Base-by-base conservation (phyloP, 2,113 vertebrate genomes). In the Tursiops truncatus region DNA sequence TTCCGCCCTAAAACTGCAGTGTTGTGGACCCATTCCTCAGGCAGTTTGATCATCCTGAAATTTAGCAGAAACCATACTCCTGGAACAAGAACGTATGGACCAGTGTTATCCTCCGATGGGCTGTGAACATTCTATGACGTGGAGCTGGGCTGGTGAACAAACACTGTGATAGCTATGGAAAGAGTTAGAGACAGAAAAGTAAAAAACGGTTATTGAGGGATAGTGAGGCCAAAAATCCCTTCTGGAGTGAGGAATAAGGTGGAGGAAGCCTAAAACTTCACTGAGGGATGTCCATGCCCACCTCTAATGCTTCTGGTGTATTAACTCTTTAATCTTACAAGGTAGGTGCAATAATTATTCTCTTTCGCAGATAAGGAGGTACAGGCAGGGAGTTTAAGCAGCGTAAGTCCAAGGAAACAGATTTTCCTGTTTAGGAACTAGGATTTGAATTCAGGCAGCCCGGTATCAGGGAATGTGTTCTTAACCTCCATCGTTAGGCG, bases 61-160 rank as follows among this genome's bases (percentile, higher is more conserved):
- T 82, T 76, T 26, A n/a, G 17, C 10, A 20, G 76, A 92, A 84
- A 82, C 2, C 15, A 20, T 56, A 47, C 26, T 92, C 60, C 44
- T 44, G 38, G 41, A 63, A 81, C 20, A 33, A 90, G 88, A 60
- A 79, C 79, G 10, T 47, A 31, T 31, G 67, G 81, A 65, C 28
- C 44, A 79, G 41, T 20, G 38, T 31, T 25, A 23, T 20, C 28
- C 0, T 31, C 50, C 2, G 0, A 4, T 4, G 53, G 33, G 15
- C 79, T 81, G 62, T 1, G 5, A 33, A 50, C 53, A 56, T 33
- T 13, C 12, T 41, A 3, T 60, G 73, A 77, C 4, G 18, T 6
- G 13, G 31, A 53, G 56, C 50, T 62, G 56, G 60, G 56, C 47
- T n/a, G 70, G 56, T 73, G 74, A 79, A 36, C 25, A 56, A 82